phyloP scores from a whole-genome alignment of 92 coral and sea anemone species.

The Porites cylindrica region DNA sequence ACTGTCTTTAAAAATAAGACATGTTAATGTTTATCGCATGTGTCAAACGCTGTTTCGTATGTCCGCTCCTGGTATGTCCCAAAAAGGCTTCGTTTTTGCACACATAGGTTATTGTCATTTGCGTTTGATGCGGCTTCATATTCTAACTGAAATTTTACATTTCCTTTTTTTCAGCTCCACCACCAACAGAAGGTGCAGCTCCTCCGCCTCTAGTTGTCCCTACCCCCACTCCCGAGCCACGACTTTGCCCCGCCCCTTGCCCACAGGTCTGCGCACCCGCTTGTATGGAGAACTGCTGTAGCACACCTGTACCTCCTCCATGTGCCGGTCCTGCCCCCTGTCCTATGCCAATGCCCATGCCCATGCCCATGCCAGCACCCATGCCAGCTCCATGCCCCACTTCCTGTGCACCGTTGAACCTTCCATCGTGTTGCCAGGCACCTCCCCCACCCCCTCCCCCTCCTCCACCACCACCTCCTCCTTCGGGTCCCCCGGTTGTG shows the following conservation, averaged over 20 bases:
- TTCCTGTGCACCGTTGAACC: constrained; percentile 66
- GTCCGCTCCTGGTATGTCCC: too few species aligned
- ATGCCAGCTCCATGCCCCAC: constrained; percentile 73
- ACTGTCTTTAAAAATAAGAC: too few species aligned
- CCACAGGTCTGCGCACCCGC: constrained; percentile 89
- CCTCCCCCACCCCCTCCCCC: constrained; percentile 81
- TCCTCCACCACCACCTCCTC: constrained; percentile 76
- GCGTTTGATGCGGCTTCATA: neutral
- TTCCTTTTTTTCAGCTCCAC: constrained; percentile 55
- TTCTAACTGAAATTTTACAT: neutral
- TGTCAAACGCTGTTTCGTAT: too few species aligned
- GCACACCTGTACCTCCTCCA: constrained; percentile 58
- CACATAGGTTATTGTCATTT: neutral
- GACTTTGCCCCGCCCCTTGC: constrained; percentile 78
- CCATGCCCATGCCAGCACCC: constrained; percentile 61
- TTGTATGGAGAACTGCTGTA: constrained; percentile 79
- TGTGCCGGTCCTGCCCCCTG: constrained; percentile 40
- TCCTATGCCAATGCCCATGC: constrained; percentile 47
- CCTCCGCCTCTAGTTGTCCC: constrained; percentile 88
- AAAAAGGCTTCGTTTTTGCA: too few species aligned
- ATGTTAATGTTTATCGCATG: too few species aligned
- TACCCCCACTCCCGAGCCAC: constrained; percentile 71
- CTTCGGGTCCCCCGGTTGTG: constrained; percentile 34
- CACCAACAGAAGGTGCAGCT: constrained; percentile 40
- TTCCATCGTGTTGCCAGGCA: constrained; percentile 68